phyloP scores from a whole-genome alignment of 2,113 vertebrate species.

The Daubentonia madagascariensis region DNA sequence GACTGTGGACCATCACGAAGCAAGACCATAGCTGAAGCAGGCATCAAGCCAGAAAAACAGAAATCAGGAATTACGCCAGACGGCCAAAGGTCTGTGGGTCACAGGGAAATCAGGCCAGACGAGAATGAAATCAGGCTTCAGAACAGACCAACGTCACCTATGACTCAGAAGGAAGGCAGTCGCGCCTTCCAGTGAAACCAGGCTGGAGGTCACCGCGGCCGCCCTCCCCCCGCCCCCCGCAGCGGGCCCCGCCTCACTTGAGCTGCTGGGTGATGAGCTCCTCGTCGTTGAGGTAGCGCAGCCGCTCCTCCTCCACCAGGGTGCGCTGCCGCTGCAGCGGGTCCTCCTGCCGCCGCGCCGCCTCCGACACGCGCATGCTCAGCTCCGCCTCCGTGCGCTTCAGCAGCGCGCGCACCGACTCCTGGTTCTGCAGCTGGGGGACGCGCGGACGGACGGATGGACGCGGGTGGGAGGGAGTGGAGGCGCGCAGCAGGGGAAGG shows the following conservation, averaged over 20 bases:
- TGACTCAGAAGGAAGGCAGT: constrained; percentile 18
- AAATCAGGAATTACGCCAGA: constrained; percentile 53
- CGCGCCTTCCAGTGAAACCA: background rate
- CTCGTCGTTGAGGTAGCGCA: constrained; percentile 98
- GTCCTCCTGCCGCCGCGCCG: constrained; percentile 95
- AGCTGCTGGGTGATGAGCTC: constrained; percentile 98
- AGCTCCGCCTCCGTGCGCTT: constrained; percentile 95
- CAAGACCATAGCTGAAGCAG: constrained; percentile 29
- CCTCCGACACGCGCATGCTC: constrained; percentile 93
- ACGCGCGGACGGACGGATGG: background rate
- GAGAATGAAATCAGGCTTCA: constrained; percentile 33
- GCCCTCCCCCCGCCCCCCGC: background rate
- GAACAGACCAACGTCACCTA: constrained; percentile 23
- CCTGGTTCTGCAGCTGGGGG: constrained; percentile 94
- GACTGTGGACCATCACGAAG: background rate
- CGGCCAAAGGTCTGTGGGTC: constrained; percentile 59
- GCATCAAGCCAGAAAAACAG: constrained; percentile 26
- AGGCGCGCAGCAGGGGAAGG: background rate
- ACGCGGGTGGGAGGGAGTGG: background rate
- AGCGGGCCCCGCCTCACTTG: constrained; percentile 88
- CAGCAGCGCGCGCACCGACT: constrained; percentile 91
- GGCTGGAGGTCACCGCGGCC: background rate
- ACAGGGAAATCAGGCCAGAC: constrained; percentile 44
- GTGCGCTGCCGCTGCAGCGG: constrained; percentile 98
- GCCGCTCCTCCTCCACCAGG: constrained; percentile 97